Percentiles rank a stretch among this genome's conserved stretches.
Evolutionary conservation across 2,888 invertebrate species (phyloP).

Genomic region (Eudemis profundana): DNA sequence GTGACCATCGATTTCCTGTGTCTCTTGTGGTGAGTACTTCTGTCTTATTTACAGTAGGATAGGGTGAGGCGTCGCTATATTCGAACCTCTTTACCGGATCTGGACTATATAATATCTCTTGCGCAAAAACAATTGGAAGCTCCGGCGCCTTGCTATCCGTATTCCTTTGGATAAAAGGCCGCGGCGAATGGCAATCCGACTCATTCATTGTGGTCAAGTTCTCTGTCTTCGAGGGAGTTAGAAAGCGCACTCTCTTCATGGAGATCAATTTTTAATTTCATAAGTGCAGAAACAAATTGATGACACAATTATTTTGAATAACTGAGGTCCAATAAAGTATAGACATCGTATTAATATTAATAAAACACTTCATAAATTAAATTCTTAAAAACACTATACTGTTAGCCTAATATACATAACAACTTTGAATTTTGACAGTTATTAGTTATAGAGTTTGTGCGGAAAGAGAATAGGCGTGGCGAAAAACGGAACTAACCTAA

Average conservation of each 20-base stretch:
- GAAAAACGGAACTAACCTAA: too few species aligned
- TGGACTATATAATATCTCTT: conserved; percentile 59
- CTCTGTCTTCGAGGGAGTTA: conserved; percentile 58
- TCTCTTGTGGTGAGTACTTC: conserved; percentile 49
- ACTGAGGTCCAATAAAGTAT: background rate
- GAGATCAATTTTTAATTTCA: conserved; percentile 35
- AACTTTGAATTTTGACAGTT: conserved; percentile 36
- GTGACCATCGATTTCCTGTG: conserved; percentile 56
- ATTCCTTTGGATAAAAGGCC: conserved; percentile 68
- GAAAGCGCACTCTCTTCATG: conserved; percentile 81
- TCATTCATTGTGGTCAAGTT: conserved; percentile 61
- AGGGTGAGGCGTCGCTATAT: conserved; percentile 69
- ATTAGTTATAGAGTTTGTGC: too few species aligned
- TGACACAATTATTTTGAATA: background rate
- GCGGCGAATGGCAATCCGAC: conserved; percentile 75
- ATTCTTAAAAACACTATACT: conserved; percentile 3
- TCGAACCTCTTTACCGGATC: conserved; percentile 74
- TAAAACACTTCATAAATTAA: conserved; percentile 18
- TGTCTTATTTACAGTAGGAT: conserved; percentile 67
- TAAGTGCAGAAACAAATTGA: conserved; percentile 9
- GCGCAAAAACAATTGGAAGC: conserved; percentile 52
- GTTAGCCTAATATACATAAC: background rate
- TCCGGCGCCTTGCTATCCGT: conserved; percentile 53
- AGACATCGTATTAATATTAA: conserved; percentile 30
- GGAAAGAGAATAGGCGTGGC: too few species aligned